phyloP scores from a whole-genome alignment of 2,797 vertebrate genomes.

The Smutsia gigantea region DNA sequence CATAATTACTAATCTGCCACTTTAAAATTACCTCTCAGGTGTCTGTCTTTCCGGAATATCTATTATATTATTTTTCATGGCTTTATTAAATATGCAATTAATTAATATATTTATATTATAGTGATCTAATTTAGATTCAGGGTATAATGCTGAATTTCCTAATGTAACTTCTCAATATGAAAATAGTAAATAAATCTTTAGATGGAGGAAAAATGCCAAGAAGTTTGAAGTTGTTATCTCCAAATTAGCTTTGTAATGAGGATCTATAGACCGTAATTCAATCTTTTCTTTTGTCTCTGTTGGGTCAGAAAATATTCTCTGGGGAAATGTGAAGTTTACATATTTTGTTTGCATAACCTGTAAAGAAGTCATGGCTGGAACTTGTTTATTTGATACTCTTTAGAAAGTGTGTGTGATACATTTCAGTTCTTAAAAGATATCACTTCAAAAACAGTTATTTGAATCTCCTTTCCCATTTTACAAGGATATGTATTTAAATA shows the following conservation, averaged over 20 bases:
- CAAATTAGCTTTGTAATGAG: constrained; percentile 24
- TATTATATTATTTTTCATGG: background rate
- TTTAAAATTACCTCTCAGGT: background rate
- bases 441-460: background rate
- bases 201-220: background rate
- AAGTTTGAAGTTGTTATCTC: constrained; percentile 1
- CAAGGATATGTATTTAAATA: constrained; percentile 12
- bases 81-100: constrained; percentile 20
- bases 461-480: background rate
- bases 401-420: background rate
- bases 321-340: background rate
- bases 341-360: background rate
- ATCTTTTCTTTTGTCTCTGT: background rate
- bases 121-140: constrained; percentile 37
- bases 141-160: background rate
- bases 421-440: background rate
- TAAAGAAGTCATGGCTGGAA: background rate
- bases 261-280: background rate
- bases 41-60: background rate
- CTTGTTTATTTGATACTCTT: background rate
- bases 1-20: background rate
- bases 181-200: constrained; percentile 14
- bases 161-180: background rate
- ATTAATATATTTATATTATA: constrained; percentile 33
- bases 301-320: background rate